phyloP scores from a whole-genome alignment of 2,888 invertebrate genomes.

The Adelphocoris suturalis region DNA sequence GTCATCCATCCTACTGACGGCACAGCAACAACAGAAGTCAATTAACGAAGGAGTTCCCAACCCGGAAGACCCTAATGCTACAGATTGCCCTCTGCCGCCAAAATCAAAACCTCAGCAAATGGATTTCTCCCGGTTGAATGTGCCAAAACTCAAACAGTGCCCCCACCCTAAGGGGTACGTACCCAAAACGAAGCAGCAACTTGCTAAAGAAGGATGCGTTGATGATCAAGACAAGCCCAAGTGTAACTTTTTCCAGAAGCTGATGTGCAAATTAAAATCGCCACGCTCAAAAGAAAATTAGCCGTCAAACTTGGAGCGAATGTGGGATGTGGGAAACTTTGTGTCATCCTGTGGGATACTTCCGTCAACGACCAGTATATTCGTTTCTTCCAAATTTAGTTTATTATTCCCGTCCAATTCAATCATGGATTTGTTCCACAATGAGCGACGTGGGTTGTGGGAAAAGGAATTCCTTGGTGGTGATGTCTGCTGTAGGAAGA shows the following conservation, averaged over 20 bases:
- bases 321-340: too few species aligned
- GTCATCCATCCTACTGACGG: background rate
- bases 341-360: too few species aligned
- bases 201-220: constrained; percentile 54
- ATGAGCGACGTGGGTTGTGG: too few species aligned
- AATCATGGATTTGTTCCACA: too few species aligned
- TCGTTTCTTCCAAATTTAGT: too few species aligned
- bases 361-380: too few species aligned
- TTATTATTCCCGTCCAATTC: too few species aligned
- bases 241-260: constrained; percentile 17
- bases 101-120: background rate
- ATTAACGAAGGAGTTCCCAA: background rate
- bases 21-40: background rate
- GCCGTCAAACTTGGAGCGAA: too few species aligned
- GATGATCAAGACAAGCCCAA: constrained; percentile 48
- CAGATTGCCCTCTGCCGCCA: constrained; percentile 47
- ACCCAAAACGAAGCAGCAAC: constrained; percentile 44
- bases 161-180: constrained; percentile 35
- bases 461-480: too few species aligned
- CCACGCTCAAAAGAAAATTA: background rate
- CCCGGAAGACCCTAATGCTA: background rate
- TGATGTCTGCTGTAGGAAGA: too few species aligned
- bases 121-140: constrained; percentile 30
- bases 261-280: constrained; percentile 2
- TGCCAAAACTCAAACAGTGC: constrained; percentile 47